Evolutionary conservation across 64 coral and sea anemone species (phyloP).

Genomic region (Dendrophyllia cribrosa): DNA sequence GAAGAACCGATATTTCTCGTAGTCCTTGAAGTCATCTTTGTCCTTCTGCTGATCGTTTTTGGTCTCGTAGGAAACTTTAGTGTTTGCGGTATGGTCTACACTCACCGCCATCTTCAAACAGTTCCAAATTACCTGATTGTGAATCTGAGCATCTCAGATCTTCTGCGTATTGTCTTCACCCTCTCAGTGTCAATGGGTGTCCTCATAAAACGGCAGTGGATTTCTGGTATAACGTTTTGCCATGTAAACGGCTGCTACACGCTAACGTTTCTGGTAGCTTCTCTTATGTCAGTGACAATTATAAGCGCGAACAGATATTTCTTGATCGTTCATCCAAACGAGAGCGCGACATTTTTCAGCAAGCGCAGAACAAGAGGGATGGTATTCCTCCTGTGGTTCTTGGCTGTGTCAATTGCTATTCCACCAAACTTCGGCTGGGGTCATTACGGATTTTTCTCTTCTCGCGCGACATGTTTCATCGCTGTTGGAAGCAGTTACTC

Average conservation of each 20-base stretch:
- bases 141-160: conserved; percentile 77
- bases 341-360: conserved; percentile 60
- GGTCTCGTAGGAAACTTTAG: conserved; percentile 83
- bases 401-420: conserved; percentile 46
- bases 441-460: conserved; percentile 70
- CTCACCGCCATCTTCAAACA: conserved; percentile 53
- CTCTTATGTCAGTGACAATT: conserved; percentile 76
- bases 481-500: conserved; percentile 77
- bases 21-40: conserved; percentile 51
- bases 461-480: conserved; percentile 85
- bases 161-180: conserved; percentile 67
- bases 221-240: conserved; percentile 67
- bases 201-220: conserved; percentile 72
- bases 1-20: background rate
- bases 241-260: conserved; percentile 90
- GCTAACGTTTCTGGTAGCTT: conserved; percentile 58
- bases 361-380: conserved; percentile 39
- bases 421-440: conserved; percentile 81
- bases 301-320: conserved; percentile 86
- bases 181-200: conserved; percentile 74
- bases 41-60: conserved; percentile 69
- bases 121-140: conserved; percentile 71
- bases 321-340: conserved; percentile 53
- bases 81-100: conserved; percentile 65
- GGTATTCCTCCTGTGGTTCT: conserved; percentile 57